Conservation (phyloP, 2,888 invertebrate species). For the Heliconius ismenius region DNA sequence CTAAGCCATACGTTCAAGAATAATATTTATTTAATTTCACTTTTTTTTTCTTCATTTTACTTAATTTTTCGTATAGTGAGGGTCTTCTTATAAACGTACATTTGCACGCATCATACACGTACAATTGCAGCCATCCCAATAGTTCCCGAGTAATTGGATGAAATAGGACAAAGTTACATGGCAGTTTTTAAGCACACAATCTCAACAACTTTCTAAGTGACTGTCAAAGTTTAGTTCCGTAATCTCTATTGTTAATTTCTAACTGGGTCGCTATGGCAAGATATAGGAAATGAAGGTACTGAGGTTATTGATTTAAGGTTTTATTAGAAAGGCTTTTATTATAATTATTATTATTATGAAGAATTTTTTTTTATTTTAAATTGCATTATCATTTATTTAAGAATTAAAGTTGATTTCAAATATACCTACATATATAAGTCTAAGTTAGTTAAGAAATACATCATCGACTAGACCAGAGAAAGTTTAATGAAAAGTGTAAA, state of each 20-base stretch:
- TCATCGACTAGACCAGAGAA: too few species aligned
- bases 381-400: too few species aligned
- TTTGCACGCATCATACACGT: not conserved
- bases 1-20: too few species aligned
- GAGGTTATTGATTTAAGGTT: conserved; percentile 33
- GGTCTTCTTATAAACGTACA: not conserved
- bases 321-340: not conserved
- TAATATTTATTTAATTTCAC: too few species aligned
- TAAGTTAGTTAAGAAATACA: too few species aligned
- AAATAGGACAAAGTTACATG: conserved; percentile 34
- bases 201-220: conserved; percentile 43
- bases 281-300: conserved; percentile 25
- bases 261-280: conserved; percentile 34
- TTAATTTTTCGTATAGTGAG: not conserved
- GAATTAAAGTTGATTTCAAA: too few species aligned
- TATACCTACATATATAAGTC: too few species aligned
- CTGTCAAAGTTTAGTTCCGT: conserved; percentile 36
- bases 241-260: conserved; percentile 40
- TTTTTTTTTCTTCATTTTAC: too few species aligned
- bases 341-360: not conserved
- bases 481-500: too few species aligned
- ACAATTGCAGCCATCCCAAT: conserved; percentile 6
- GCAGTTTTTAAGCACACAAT: conserved; percentile 35
- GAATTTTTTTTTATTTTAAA: too few species aligned
- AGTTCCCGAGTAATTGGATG: conserved; percentile 16